Evolutionary conservation across 2,113 vertebrate species (phyloP), one percentile per base, ranked within the genome.

Genomic region (Apus apus): DNA sequence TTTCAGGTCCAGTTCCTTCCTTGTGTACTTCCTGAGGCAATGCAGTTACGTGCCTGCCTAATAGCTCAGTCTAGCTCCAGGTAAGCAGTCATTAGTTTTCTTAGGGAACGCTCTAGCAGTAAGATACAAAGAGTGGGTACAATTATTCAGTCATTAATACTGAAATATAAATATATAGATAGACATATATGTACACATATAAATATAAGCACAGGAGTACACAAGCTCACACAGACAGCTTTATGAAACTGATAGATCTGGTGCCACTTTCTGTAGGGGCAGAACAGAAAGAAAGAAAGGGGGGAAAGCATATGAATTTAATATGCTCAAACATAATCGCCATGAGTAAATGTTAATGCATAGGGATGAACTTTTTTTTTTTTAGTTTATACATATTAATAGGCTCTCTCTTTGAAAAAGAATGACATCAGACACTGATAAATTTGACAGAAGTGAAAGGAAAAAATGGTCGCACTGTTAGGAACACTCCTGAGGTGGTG

Each of bases 401-500:
- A 97, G 87, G 75, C 18, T 84, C 79, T 92, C 85, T 97, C 88
- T 97, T 97, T 97, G 93, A 96, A 95, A 97, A 95, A 96, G 86
- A 93, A 71, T 97, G 96, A 96, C 96, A 97, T 95, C 93, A 98
- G 97, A 95, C 96, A 97, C 97, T 98, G 97, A 98, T 96, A 97
- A 96, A 97, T 97, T 96, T 97, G 97, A 97, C 75, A 96, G 97
- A 98, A 97, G 88, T 96, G 96, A 97, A 97, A 98, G 84, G 81
- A 45, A 95, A 95, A 97, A 97, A 84, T 94, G 65, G 97, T 94
- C 72, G 29, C 86, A 95, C 96, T 97, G 96, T 97, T 97, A 97
- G 96, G 95, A 97, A 96, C 93, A 93, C 96, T 97, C 97, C 97
- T 96, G 97, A 97, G 96, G 97, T 98, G 95, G 91, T 93, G 94